Percentiles rank a stretch among this genome's conserved stretches.
Conservation (phyloP, 2,113 vertebrate species). For the Circaetus gallicus region DNA sequence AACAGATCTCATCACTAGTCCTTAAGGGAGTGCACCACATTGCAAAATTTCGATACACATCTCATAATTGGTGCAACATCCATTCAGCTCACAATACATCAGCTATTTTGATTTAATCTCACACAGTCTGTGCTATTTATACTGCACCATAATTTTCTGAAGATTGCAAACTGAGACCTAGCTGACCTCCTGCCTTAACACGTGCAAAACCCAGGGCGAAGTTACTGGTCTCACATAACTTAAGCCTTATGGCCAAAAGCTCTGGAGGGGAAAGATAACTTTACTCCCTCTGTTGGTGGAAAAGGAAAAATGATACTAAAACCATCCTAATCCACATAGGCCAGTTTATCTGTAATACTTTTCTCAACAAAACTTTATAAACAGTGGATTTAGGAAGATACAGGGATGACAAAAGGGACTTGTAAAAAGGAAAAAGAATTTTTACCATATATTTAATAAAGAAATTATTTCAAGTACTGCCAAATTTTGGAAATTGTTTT, state of each 20-base stretch:
- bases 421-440: not conserved
- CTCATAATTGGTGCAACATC: not conserved
- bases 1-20: conserved; percentile 34
- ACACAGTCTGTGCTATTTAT: not conserved
- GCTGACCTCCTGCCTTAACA: not conserved
- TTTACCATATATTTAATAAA: not conserved
- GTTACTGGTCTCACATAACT: not conserved
- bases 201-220: not conserved
- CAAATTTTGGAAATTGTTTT: not conserved
- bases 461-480: not conserved
- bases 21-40: not conserved
- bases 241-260: not conserved
- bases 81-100: not conserved
- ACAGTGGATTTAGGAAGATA: not conserved
- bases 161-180: not conserved
- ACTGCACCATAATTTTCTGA: not conserved
- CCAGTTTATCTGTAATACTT: not conserved
- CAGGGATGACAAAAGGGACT: not conserved
- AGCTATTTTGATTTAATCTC: not conserved
- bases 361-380: not conserved
- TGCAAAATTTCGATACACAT: not conserved
- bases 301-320: not conserved
- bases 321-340: not conserved
- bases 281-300: conserved; percentile 52
- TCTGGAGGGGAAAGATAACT: not conserved